Base-by-base conservation (phyloP, 2,888 invertebrate species). In the Trichacis sp. region DNA sequence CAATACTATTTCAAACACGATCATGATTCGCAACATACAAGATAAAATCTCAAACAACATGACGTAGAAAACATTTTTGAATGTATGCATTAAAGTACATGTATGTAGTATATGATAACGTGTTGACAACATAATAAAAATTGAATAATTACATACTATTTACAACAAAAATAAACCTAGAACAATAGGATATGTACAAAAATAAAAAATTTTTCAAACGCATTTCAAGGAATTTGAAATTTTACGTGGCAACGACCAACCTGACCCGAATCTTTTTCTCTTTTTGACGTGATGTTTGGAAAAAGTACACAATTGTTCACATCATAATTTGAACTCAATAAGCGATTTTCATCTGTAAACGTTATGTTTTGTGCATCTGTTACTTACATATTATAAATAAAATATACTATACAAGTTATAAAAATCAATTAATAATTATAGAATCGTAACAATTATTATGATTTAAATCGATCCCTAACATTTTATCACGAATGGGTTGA, bases 391-490 rank as follows among this genome's bases (percentile, higher is more conserved):
- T 83, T 82, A 81, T 80, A 79, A 78, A 79, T 77, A 75, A 77
- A n/a, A n/a, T 80, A 80, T 75, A 80, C 80, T 81, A 76, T 83
- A 83, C 79, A 83, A 83, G 78, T 83, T 81, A 81, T 83, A 83
- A 77, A 83, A 83, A 83, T 81, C 80, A 78, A 81, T 81, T 77
- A 77, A 79, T 18, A 3, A 24, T 14, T 43, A 43, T 19, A 19
- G 74, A 75, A 75, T 80, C 78, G 77, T 81, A 77, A 81, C 79
- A 77, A 79, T 78, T 81, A 74, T 68, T 78, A 77, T 74, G 75
- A 76, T 67, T 72, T 74, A 73, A 33, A 75, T 74, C 68, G 56
- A 71, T 73, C 61, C 72, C 68, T 70, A 75, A 71, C 66, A 59
- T 49, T 75, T 72, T 77, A 77, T 77, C 77, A 77, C 77, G 76